A percentile compares a stretch with the other conserved stretches of the same genome.
These are phyloP conservation scores for Ophioderma brevispina DNA, from an alignment of 35 echinoderm and acorn worm species.

Conservation along the genomic window DNA sequence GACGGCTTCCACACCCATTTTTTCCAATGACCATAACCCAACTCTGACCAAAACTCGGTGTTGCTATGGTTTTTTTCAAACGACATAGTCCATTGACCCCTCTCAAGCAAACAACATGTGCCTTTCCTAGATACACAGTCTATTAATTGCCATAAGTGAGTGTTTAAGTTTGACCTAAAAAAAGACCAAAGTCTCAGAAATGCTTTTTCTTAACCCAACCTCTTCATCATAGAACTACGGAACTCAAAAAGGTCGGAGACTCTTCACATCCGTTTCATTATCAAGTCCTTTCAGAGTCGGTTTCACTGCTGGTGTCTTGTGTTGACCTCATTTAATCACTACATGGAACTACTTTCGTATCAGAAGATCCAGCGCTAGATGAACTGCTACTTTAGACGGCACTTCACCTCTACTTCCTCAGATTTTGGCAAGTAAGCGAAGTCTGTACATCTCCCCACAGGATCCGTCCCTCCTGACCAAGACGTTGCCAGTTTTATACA, in stretches of 20 bases:
- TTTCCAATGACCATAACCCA: not conserved
- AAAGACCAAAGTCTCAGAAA: no score
- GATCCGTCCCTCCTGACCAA: no score
- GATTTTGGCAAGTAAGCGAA: not conserved
- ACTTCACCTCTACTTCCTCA: not conserved
- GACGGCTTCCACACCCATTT: no score
- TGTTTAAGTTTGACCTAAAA: not conserved
- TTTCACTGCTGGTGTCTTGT: no score
- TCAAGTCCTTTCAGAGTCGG: no score
- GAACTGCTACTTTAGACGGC: not conserved
- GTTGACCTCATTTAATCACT: no score
- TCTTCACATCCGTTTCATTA: no score
- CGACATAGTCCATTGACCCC: not conserved
- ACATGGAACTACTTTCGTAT: no score
- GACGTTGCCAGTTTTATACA: no score
- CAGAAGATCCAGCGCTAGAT: not conserved
- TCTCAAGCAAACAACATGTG: not conserved
- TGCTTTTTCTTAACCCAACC: not conserved
- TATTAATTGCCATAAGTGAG: not conserved
- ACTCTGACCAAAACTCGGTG: not conserved
- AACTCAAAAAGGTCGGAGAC: no score
- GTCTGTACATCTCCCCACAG: no score
- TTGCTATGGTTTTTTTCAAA: not conserved
- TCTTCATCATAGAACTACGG: not conserved
- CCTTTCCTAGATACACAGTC: not conserved